Conservation (phyloP, 1,140 invertebrate genomes). For the Eurosta solidaginis region DNA sequence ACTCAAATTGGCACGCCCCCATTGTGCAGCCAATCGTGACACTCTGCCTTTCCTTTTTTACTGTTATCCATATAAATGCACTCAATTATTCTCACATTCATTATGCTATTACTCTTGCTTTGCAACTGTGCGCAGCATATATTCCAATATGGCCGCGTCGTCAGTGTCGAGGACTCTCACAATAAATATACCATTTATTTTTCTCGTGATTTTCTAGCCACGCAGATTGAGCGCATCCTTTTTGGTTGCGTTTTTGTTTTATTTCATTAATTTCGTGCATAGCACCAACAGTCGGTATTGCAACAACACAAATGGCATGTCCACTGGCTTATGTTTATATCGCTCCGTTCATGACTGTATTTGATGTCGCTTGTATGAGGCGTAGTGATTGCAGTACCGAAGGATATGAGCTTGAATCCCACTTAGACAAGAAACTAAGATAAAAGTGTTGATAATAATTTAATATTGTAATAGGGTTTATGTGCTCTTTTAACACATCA, state of each 20-base stretch:
- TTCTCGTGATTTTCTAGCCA: conserved; percentile 35
- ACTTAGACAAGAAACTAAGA: too few relatives aligned
- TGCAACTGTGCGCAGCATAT: not conserved
- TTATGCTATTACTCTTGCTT: not conserved
- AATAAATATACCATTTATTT: conserved; percentile 18
- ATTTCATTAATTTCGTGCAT: not conserved
- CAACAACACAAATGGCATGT: not conserved
- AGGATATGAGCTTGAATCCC: too few relatives aligned
- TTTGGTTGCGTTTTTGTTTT: conserved; percentile 45
- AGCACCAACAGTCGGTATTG: not conserved
- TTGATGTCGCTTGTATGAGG: too few relatives aligned
- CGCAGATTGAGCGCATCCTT: conserved; percentile 50
- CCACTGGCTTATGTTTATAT: too few relatives aligned
- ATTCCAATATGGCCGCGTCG: conserved; percentile 55
- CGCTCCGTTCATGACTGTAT: too few relatives aligned
- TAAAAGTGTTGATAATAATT: too few relatives aligned
- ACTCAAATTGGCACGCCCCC: conserved; percentile 42
- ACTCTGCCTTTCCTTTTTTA: not conserved
- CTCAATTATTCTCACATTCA: not conserved
- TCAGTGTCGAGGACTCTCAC: conserved; percentile 35
- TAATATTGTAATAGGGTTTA: too few relatives aligned
- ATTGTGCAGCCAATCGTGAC: conserved; percentile 40
- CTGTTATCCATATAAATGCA: not conserved
- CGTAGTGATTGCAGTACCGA: too few relatives aligned
- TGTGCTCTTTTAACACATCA: too few relatives aligned